A percentile compares a stretch with the other conserved stretches of the same genome.
Evolutionary conservation across 2,113 vertebrate species (phyloP).

Genomic region (Kryptolebias marmoratus): DNA sequence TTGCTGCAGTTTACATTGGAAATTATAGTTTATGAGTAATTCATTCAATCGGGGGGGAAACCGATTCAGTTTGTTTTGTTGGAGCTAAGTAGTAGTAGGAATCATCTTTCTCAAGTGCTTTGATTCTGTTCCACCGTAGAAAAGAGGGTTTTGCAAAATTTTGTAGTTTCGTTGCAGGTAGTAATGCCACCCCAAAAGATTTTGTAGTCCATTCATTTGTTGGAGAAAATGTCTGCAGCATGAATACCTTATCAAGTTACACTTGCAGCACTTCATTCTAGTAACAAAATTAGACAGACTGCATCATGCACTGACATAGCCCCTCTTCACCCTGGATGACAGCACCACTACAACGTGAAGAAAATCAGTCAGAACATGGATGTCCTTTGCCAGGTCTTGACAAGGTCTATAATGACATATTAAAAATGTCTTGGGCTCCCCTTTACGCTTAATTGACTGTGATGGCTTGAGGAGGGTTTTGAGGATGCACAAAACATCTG

Average conservation of each 20-base stretch:
- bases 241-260: no score
- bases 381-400: no score
- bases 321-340: no score
- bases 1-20: conserved; percentile 32
- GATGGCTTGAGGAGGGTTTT: no score
- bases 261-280: neutral
- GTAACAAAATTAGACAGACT: neutral
- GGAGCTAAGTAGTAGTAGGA: conserved; percentile 13
- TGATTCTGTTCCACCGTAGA: neutral
- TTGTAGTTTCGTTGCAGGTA: neutral
- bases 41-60: conserved; percentile 36
- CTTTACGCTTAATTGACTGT: no score
- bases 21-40: conserved; percentile 54
- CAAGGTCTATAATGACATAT: no score
- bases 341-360: no score
- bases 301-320: neutral
- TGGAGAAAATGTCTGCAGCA: no score
- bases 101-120: neutral
- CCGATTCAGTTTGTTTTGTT: conserved; percentile 10
- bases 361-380: no score
- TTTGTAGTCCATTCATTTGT: neutral
- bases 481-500: no score
- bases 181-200: no score
- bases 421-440: no score
- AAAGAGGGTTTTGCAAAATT: neutral